Base-by-base conservation (phyloP, 1,140 invertebrate genomes). In the Psix sp. region DNA sequence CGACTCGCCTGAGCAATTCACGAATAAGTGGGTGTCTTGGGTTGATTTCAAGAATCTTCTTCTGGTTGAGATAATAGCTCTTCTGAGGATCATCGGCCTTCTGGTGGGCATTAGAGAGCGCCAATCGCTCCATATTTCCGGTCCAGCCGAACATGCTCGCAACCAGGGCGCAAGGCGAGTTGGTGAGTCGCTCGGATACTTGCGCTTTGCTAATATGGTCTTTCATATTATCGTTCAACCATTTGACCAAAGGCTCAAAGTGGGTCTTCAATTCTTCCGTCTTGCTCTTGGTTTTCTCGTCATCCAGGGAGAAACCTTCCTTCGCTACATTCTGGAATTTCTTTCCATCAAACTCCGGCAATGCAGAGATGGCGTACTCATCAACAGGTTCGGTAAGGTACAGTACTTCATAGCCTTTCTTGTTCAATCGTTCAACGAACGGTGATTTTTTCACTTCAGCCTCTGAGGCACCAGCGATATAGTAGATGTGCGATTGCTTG, bases 251-350 rank as follows among this genome's bases (percentile, higher is more conserved):
- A 4, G 97, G 96, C 87, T 99, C 96, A 82, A 94, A 99, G 39
- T 91, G 90, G 67, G 90, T 92, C 78, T 95, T 93, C 15, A 95
- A 79, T 36, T 91, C 90, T 85, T 98, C 96, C 75, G 94, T 89
- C 74, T 91, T 91, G 81, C 96, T 92, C 81, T 97, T 96, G 42
- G 92, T 91, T 62, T 93, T 92, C 65, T 95, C 93, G 13, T 94
- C 96, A 59, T 96, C 92, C 0, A 99, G 83, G 49, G 93, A 92
- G 77, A 99, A 92, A 1, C 98, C 97, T 88, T 99, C 98, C 86
- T 99, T 99, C 60, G 98, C 98, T 21, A 99, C 96, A 83, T 99
- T 99, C 88, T 99, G 97, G 93, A 99, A 98, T 86, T 99, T 99
- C 88, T 99, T 98, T 18, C 96, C 96, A 79, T 99, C 98, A 86